A percentile compares a stretch with the other conserved stretches of the same genome.
Evolutionary conservation across 2,888 invertebrate genomes (phyloP).

Genomic region (Eurytoma adleriae): DNA sequence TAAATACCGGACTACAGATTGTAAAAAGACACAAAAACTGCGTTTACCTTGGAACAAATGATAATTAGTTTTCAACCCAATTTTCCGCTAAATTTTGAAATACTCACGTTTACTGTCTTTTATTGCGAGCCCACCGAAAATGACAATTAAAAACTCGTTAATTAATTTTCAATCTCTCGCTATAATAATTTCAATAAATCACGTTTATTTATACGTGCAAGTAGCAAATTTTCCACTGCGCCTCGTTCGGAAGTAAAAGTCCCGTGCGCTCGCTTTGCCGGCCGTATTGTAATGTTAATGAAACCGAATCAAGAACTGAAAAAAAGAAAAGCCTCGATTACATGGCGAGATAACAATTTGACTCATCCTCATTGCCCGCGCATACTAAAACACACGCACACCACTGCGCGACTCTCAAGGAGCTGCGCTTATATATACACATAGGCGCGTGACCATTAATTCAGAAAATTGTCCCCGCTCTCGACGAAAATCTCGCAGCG

Average conservation of each 20-base stretch:
- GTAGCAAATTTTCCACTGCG: background rate
- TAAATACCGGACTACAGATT: too few species aligned
- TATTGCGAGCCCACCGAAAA: too few species aligned
- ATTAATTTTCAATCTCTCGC: too few species aligned
- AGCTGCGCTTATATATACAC: background rate
- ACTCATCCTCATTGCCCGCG: constrained; percentile 7
- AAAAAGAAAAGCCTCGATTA: constrained; percentile 17
- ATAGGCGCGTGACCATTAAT: background rate
- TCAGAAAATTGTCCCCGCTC: background rate
- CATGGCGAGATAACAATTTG: constrained; percentile 17
- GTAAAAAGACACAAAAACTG: too few species aligned
- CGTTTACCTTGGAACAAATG: too few species aligned
- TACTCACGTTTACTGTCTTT: too few species aligned
- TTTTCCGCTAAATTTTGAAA: too few species aligned
- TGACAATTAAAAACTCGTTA: too few species aligned
- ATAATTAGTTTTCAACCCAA: too few species aligned
- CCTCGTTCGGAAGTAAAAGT: background rate
- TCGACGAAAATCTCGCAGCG: background rate
- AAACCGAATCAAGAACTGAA: constrained; percentile 10
- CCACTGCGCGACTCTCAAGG: too few species aligned
- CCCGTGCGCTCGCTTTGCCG: too few species aligned
- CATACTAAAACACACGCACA: constrained; percentile 8
- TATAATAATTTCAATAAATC: background rate
- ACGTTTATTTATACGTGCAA: background rate
- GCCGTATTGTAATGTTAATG: constrained; percentile 5